phyloP scores from a whole-genome alignment of 2,888 invertebrate species.

The Hedya salicella region DNA sequence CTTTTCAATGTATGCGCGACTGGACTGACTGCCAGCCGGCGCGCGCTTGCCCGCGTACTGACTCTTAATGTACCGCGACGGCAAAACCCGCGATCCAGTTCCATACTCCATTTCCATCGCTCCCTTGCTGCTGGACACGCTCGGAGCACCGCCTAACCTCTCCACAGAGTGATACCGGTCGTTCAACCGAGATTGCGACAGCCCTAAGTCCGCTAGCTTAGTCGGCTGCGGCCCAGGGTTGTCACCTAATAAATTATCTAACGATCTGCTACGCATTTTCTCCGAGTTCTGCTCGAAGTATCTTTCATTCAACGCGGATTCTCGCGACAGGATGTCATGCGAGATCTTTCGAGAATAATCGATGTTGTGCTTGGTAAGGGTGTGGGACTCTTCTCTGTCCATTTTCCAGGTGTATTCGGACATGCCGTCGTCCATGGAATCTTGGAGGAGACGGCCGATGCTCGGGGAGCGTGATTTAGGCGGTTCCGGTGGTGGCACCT shows the following conservation, averaged over 20 bases:
- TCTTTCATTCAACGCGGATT: constrained; percentile 94
- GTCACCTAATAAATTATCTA: constrained; percentile 92
- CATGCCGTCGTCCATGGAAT: constrained; percentile 73
- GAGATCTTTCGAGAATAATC: constrained; percentile 87
- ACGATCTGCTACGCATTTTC: constrained; percentile 90
- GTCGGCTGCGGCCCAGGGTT: constrained; percentile 85
- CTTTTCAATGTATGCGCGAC: constrained; percentile 94
- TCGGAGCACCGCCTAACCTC: constrained; percentile 87
- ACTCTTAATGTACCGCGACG: constrained; percentile 92
- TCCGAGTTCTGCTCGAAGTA: constrained; percentile 91
- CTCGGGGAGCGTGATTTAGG: constrained; percentile 82
- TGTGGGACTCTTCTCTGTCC: constrained; percentile 65
- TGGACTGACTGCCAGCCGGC: constrained; percentile 94
- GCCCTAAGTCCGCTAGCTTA: constrained; percentile 89
- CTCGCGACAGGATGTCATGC: constrained; percentile 91
- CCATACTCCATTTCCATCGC: constrained; percentile 89
- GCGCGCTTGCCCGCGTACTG: constrained; percentile 93
- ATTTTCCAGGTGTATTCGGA: constrained; percentile 80
- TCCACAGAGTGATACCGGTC: constrained; percentile 95
- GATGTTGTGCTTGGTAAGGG: constrained; percentile 55
- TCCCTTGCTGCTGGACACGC: constrained; percentile 83
- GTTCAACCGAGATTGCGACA: constrained; percentile 94
- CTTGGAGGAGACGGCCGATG: constrained; percentile 78
- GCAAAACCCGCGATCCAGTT: constrained; percentile 82
- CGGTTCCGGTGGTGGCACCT: constrained; percentile 89